A percentile compares a stretch with the other conserved stretches of the same genome.
Conservation (phyloP, 2,888 invertebrate genomes). For the Papilio gigon region DNA sequence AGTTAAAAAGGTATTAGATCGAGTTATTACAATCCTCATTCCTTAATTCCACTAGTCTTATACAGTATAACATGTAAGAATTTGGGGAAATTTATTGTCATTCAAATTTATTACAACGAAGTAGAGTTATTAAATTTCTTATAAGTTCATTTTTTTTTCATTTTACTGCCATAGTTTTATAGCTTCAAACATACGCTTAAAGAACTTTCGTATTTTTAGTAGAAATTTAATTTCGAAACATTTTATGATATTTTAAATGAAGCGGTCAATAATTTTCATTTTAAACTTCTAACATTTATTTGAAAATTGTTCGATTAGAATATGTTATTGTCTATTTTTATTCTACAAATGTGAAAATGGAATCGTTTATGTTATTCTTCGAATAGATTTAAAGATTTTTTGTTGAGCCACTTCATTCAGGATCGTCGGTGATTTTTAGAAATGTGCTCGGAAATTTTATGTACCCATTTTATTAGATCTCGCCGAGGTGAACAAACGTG, state of each 20-base stretch:
- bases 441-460: slow-evolving; percentile 27
- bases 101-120: slow-evolving; percentile 31
- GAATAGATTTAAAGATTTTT: slow-evolving; percentile 33
- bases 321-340: neutral
- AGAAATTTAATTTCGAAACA: slow-evolving; percentile 21
- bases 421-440: slow-evolving; percentile 33
- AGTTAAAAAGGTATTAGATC: slow-evolving; percentile 30
- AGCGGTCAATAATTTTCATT: slow-evolving; percentile 21
- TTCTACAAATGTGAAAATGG: slow-evolving; percentile 8
- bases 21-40: slow-evolving; percentile 40
- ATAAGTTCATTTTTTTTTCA: slow-evolving; percentile 18
- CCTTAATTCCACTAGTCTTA: slow-evolving; percentile 37
- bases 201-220: slow-evolving; percentile 11
- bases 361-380: slow-evolving; percentile 1
- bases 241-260: slow-evolving; percentile 16
- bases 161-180: slow-evolving; percentile 26
- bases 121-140: slow-evolving; percentile 30
- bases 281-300: slow-evolving; percentile 20
- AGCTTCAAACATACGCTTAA: neutral
- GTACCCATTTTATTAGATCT: slow-evolving; percentile 37
- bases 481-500: slow-evolving; percentile 36
- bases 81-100: slow-evolving; percentile 20
- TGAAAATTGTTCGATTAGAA: slow-evolving; percentile 11
- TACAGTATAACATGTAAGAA: slow-evolving; percentile 22
- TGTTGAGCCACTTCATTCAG: slow-evolving; percentile 25